Percentiles rank a stretch among this genome's conserved stretches.
Evolutionary conservation across 2,113 vertebrate genomes (phyloP).

Genomic region (Nannobrachium achirus): DNA sequence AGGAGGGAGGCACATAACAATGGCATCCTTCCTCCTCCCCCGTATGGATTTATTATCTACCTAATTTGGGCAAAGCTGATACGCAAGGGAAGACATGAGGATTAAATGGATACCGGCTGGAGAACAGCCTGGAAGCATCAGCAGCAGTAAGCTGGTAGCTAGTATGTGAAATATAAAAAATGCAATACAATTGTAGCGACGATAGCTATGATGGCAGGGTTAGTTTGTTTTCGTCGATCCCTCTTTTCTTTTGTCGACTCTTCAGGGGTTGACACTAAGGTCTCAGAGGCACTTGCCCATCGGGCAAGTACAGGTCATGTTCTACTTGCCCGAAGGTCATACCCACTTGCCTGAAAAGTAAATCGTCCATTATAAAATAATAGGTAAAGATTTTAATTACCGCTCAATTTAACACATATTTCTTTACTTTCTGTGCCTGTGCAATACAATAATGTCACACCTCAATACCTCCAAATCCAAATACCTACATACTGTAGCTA

Average conservation of each 20-base stretch:
- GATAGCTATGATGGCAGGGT: background rate
- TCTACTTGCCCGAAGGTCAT: no score
- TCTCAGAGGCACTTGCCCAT: no score
- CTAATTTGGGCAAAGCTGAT: background rate
- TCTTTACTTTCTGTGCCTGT: no score
- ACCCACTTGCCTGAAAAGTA: no score
- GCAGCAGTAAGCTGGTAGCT: background rate
- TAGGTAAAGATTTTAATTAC: no score
- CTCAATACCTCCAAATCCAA: no score
- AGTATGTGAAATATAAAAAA: conserved; percentile 17
- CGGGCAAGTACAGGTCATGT: no score
- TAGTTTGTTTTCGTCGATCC: conserved; percentile 13
- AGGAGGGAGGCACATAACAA: background rate
- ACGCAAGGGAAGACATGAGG: background rate
- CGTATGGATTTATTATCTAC: background rate
- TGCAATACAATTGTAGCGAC: background rate
- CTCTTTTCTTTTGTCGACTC: conserved; percentile 36
- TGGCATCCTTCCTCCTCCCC: background rate
- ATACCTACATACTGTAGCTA: no score
- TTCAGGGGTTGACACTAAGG: no score
- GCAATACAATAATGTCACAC: no score
- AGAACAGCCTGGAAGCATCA: background rate
- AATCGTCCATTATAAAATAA: no score
- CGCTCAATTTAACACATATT: no score
- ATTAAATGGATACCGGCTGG: background rate